Percentiles rank a stretch among this genome's conserved stretches.
Conservation (phyloP, 2,797 vertebrate species). For the Sebastes nivosus region DNA sequence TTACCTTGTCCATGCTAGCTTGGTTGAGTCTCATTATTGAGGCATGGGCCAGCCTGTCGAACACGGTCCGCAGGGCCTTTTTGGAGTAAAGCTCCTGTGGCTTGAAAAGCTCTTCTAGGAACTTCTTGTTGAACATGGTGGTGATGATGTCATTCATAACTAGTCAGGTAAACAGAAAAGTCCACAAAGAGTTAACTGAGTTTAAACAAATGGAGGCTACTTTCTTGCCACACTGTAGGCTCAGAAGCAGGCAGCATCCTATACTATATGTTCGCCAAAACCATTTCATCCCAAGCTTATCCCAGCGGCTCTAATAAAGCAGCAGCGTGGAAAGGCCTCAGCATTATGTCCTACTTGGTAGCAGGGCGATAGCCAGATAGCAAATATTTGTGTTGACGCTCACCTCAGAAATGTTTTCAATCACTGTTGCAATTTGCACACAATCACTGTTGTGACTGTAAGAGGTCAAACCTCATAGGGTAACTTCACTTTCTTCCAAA, state of each 20-base stretch:
- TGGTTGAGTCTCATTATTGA: conserved; percentile 99
- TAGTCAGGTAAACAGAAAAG: conserved; percentile 64
- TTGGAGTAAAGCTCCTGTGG: conserved; percentile 98
- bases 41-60: conserved; percentile 94
- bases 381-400: background rate
- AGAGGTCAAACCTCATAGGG: background rate
- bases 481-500: background rate
- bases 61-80: conserved; percentile 94
- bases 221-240: background rate
- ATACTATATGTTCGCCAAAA: conserved; percentile 37
- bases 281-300: conserved; percentile 13
- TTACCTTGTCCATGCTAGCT: conserved; percentile 99
- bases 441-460: background rate
- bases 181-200: background rate
- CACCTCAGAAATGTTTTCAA: background rate
- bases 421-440: background rate
- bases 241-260: conserved; percentile 52
- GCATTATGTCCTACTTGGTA: conserved; percentile 7
- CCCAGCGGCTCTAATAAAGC: conserved; percentile 49
- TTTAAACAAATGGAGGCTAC: conserved; percentile 4
- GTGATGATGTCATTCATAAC: conserved; percentile 99
- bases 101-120: conserved; percentile 97
- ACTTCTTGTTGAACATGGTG: conserved; percentile 98
- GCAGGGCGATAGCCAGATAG: background rate
- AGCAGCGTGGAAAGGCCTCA: conserved; percentile 39